Evolutionary conservation across 2,113 vertebrate genomes (phyloP).

Genomic region (Halichoerus grypus): DNA sequence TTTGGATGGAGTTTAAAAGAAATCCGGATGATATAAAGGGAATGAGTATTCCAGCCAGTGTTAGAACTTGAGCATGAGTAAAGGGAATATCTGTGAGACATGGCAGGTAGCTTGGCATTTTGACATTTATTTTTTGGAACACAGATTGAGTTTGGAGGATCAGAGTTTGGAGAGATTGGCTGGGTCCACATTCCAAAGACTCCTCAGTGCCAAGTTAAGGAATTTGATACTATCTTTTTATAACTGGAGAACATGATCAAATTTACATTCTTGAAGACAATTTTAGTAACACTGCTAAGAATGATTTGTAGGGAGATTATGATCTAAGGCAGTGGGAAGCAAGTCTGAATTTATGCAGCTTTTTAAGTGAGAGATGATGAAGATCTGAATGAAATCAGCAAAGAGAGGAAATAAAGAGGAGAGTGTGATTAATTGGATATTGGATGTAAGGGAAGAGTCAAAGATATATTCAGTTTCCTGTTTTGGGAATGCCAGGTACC

Average conservation of each 20-base stretch:
- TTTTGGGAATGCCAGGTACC: background rate
- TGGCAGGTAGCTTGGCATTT: background rate
- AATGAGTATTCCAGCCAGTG: background rate
- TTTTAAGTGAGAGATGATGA: background rate
- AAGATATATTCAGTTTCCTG: background rate
- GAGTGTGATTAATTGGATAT: background rate
- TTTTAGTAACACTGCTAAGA: slow-evolving; percentile 46
- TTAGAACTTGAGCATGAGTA: background rate
- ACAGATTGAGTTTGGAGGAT: background rate
- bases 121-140: background rate
- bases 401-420: background rate
- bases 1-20: background rate
- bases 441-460: background rate
- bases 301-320: background rate
- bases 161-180: background rate
- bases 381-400: background rate
- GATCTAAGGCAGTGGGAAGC: background rate
- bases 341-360: background rate
- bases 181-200: background rate
- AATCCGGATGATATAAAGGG: background rate
- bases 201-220: background rate
- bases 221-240: background rate
- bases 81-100: background rate
- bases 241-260: background rate
- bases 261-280: slow-evolving; percentile 7